A percentile compares a stretch with the other conserved stretches of the same genome.
Evolutionary conservation across 2,113 vertebrate genomes (phyloP).

Genomic region (Ranitomeya imitator): DNA sequence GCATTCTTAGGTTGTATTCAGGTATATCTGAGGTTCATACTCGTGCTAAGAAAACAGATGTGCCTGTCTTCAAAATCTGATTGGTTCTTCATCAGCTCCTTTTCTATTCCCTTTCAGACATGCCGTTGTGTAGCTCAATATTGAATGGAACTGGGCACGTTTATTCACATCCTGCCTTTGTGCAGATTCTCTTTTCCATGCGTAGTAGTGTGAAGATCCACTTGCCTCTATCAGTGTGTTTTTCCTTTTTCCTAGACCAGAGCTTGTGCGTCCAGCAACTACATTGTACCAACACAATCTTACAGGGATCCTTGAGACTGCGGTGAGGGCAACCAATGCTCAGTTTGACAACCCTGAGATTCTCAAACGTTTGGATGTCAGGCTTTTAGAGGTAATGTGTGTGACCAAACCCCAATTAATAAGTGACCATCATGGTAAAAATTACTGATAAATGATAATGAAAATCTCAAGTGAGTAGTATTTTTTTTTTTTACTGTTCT

Average conservation of each 20-base stretch:
- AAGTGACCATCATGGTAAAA: no score
- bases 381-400: constrained; percentile 86
- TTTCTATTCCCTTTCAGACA: no score
- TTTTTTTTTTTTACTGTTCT: background rate
- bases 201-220: background rate
- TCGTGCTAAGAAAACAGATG: no score
- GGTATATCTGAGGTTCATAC: no score
- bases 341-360: constrained; percentile 97
- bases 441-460: no score
- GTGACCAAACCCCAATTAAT: background rate
- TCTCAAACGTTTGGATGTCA: constrained; percentile 90
- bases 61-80: no score
- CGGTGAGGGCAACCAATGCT: constrained; percentile 93
- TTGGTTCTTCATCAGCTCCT: no score
- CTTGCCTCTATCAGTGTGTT: background rate
- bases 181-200: background rate
- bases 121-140: no score
- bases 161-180: no score
- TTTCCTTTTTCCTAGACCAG: constrained; percentile 76
- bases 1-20: no score
- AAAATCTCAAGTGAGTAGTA: background rate
- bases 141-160: no score
- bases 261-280: constrained; percentile 91
- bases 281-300: constrained; percentile 98
- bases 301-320: constrained; percentile 94